A percentile compares a stretch with the other conserved stretches of the same genome.
Conservation (phyloP, 35 echinoderm and acorn worm species). For the Lytechinus pictus region DNA sequence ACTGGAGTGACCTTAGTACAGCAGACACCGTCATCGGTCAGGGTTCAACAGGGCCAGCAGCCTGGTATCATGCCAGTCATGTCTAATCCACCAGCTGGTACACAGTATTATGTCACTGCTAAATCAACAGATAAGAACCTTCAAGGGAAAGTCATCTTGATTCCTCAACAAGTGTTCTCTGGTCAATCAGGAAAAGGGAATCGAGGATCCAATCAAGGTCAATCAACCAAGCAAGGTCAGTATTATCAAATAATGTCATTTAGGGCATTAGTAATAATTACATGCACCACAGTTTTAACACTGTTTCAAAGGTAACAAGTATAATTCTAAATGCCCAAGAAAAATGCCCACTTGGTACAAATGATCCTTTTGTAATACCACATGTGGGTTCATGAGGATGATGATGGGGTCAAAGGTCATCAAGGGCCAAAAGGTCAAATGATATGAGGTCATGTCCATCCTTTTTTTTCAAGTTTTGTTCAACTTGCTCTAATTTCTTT, state of each 20-base stretch:
- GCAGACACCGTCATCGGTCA: not conserved
- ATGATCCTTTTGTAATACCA: too few relatives aligned
- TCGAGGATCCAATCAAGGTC: not conserved
- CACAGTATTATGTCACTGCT: slow-evolving; percentile 97
- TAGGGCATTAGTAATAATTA: too few relatives aligned
- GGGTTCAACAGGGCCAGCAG: not conserved
- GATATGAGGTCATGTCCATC: too few relatives aligned
- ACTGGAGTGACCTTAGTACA: slow-evolving; percentile 15
- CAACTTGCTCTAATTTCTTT: too few relatives aligned
- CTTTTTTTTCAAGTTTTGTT: too few relatives aligned
- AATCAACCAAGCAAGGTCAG: slow-evolving; percentile 38
- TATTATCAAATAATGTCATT: not conserved
- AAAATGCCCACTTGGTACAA: too few relatives aligned
- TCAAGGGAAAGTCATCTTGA: slow-evolving; percentile 95
- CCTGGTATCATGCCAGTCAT: slow-evolving; percentile 45
- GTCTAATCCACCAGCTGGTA: slow-evolving; percentile 77
- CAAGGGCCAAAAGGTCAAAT: too few relatives aligned
- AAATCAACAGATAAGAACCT: slow-evolving; percentile 98
- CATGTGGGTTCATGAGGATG: too few relatives aligned
- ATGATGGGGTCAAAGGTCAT: too few relatives aligned
- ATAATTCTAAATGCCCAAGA: too few relatives aligned
- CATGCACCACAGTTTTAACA: too few relatives aligned
- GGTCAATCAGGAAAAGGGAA: slow-evolving; percentile 61
- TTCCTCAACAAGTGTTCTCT: slow-evolving; percentile 97
- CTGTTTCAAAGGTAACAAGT: too few relatives aligned